Evolutionary conservation across 2,113 vertebrate species (phyloP), one percentile per base, ranked within the genome.

Genomic region (Epinephelus cyanopodus): DNA sequence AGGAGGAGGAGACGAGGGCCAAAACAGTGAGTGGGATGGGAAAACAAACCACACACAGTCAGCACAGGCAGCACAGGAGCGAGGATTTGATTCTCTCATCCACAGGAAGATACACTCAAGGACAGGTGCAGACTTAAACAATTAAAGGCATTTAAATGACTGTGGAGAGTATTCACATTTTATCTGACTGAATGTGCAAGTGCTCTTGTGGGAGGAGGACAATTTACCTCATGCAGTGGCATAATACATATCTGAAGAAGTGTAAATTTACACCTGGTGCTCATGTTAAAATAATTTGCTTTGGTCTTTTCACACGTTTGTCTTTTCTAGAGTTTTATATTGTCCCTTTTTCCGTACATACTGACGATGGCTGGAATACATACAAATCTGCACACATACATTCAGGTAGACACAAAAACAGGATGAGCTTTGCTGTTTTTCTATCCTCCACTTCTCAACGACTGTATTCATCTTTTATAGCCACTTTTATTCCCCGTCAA

Each of bases 391-490:
- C 17, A n/a, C 45, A 11, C 37, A 19, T 5, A 21, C 33, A 54
- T 14, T 64, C 6, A 45, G 23, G 21, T 19, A 27, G 5, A 37
- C 5, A 4, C 19, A 27, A 8, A 57, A 25, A 50, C 10, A 2
- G 8, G 68, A 25, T 63, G 54, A 45, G 29, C 5, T 58, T 73
- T 42, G 21, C 13, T 64, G 15, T 57, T 62, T 61, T 74, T 67
- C 71, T 19, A 37, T 45, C 14, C 4, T 42, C 8, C 39, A 53
- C 58, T 72, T 65, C 27, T 79, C 37, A 63, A 77, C 21, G 13
- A n/a, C 27, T 21, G 9, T 60, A 65, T 73, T 42, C n/a, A 67
- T 75, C 48, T 87, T 72, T 86, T n/a, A 72, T 18, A 52, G 13
- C 2, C 48, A 64, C 17, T 66, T 74, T 66, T 50, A 71, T 78